Evolutionary conservation across 2,888 invertebrate species (phyloP), one percentile per base, ranked within the genome.

Genomic region (Clistopyga incitator): DNA sequence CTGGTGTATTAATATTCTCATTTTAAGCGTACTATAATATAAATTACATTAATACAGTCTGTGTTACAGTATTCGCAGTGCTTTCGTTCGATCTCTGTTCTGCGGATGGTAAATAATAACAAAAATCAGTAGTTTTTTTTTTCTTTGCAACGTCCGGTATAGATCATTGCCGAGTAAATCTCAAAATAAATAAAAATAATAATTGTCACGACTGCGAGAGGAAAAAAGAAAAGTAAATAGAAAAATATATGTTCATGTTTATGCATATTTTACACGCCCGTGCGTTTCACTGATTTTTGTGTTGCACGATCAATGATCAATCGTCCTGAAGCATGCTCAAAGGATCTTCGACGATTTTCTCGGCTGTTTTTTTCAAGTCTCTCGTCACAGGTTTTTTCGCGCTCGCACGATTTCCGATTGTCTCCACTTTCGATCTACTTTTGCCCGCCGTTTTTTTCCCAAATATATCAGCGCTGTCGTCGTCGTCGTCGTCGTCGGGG

Each of bases 281-380:
- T 15, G 34, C 18, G 45, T 23, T n/a, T 77, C 47, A 38, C 65
- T 20, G 68, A 72, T 50, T 23, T 78, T 64, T 25, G 34, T 20
- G 68, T 79, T 64, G 25, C 56, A 38, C 54, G 52, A 18, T 15
- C 3, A 47, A 38, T 3, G 50, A 72, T 86, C 87, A 92, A 72
- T 93, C 92, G 23, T 92, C 90, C 70, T 88, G 89, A 42, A 93
- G 81, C 86, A 91, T 85, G 79, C 92, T 92, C 61, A 93, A 82
- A n/a, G 93, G 93, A 88, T 93, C 93, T 70, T 91, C 90, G 15
- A 88, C 88, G 50, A 93, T 93, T 59, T 90, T 90, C 70, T 92
- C 90, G 20, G 91, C 92, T 25, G 92, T 93, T 87, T 92, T 93
- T 65, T 90, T 93, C 61, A 93, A 71, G 79, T 93, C 91, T 80